A percentile compares a stretch with the other conserved stretches of the same genome.
phyloP scores from a whole-genome alignment of 2,888 invertebrate species.

The Eilema depressum region DNA sequence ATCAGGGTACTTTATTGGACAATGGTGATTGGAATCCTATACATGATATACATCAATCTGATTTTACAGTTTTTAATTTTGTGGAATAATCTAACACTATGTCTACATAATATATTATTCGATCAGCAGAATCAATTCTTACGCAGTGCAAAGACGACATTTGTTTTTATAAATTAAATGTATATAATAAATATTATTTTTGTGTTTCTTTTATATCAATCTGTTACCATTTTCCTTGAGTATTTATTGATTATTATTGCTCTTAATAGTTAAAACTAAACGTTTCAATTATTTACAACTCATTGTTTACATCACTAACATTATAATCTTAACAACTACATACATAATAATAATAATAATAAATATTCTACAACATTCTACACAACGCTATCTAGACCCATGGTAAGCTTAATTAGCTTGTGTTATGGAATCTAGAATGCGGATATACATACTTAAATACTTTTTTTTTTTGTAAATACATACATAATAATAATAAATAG shows the following conservation, averaged over 20 bases:
- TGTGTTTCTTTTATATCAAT: conserved; percentile 54
- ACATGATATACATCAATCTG: conserved; percentile 49
- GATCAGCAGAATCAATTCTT: conserved; percentile 64
- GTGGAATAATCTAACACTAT: conserved; percentile 43
- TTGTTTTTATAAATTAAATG: conserved; percentile 42
- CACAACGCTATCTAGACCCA: no score
- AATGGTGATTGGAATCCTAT: conserved; percentile 64
- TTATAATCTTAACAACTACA: conserved; percentile 36
- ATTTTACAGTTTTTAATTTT: conserved; percentile 42
- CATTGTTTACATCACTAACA: conserved; percentile 37
- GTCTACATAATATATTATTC: conserved; percentile 33
- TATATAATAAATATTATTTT: conserved; percentile 37
- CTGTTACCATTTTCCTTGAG: conserved; percentile 62
- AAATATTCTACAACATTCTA: no score
- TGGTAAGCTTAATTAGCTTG: no score
- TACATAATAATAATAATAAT: no score
- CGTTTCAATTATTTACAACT: conserved; percentile 47
- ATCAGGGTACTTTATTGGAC: conserved; percentile 65
- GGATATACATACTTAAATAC: no score
- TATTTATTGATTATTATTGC: conserved; percentile 72
- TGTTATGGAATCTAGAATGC: no score
- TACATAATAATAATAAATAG: no score
- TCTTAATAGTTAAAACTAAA: conserved; percentile 43
- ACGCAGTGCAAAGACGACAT: conserved; percentile 58
- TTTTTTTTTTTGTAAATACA: no score